Conservation (phyloP, 2,888 invertebrate genomes). For the Laspeyria flexula region DNA sequence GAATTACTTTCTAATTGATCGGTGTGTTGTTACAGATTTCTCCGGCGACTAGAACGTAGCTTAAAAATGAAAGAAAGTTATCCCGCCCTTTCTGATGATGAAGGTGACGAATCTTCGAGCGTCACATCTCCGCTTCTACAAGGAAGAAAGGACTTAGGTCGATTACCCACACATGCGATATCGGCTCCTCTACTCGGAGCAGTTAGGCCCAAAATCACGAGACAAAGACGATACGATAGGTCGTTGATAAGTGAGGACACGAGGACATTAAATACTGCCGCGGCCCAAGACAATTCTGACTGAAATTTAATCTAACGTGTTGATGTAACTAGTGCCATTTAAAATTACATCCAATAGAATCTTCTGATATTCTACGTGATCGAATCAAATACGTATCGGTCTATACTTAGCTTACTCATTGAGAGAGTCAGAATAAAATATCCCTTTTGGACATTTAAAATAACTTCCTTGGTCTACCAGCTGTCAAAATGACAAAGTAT, state of each 20-base stretch:
- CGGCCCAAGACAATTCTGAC: conserved; percentile 80
- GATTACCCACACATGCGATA: conserved; percentile 72
- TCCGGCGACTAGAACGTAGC: conserved; percentile 89
- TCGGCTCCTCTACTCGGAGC: conserved; percentile 80
- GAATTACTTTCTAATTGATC: background rate
- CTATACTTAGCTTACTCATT: conserved; percentile 1
- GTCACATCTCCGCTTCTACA: conserved; percentile 88
- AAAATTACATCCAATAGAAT: conserved; percentile 1
- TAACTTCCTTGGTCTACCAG: conserved; percentile 26
- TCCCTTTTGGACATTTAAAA: conserved; percentile 14
- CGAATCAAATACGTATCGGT: background rate
- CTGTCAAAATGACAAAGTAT: conserved; percentile 57
- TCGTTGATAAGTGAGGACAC: conserved; percentile 77
- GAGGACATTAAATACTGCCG: conserved; percentile 72
- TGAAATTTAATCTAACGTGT: conserved; percentile 42
- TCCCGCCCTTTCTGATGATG: conserved; percentile 86
- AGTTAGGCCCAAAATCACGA: conserved; percentile 76
- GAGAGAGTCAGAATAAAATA: conserved; percentile 10
- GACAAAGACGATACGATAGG: conserved; percentile 78
- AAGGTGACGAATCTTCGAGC: conserved; percentile 87
- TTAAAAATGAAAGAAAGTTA: conserved; percentile 88
- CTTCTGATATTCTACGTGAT: background rate
- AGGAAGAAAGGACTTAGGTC: conserved; percentile 70
- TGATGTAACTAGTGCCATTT: conserved; percentile 16
- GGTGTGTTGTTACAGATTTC: conserved; percentile 89